Conservation (phyloP, 2,797 vertebrate species). For the Oreortyx pictus region DNA sequence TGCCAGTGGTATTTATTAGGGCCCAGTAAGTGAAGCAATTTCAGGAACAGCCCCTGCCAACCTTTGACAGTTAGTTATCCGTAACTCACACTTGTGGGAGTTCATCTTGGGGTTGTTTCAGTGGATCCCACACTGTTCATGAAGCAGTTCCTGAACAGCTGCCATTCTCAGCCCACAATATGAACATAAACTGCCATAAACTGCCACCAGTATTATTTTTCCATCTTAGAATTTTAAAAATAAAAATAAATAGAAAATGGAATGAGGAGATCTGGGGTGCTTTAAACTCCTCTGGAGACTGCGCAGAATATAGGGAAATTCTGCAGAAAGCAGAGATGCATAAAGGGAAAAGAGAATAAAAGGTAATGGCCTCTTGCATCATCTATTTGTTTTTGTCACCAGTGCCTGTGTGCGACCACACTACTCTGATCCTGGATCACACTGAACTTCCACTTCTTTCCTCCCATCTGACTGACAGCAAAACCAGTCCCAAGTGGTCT, state of each 20-base stretch:
- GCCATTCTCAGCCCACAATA: neutral
- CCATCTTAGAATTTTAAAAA: neutral
- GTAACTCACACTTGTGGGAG: neutral
- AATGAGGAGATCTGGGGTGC: accelerated
- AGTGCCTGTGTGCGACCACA: neutral
- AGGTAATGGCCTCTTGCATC: neutral
- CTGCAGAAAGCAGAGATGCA: neutral
- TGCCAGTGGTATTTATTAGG: neutral
- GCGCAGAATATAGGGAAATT: neutral
- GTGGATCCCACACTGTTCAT: neutral
- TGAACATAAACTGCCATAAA: neutral
- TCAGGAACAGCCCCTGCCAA: neutral
- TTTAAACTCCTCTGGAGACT: neutral
- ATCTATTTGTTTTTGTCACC: constrained; percentile 6
- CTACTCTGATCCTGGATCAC: neutral
- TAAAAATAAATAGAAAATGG: neutral
- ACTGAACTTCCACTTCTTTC: neutral
- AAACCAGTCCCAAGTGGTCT: neutral
- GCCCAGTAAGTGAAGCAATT: neutral
- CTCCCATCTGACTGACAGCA: neutral
- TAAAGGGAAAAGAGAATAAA: neutral
- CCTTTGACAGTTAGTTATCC: neutral
- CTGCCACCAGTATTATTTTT: accelerated
- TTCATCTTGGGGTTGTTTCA: neutral
- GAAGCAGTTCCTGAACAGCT: neutral